Base-by-base conservation (phyloP, 1,140 invertebrate species). In the Diabrotica undecimpunctata region DNA sequence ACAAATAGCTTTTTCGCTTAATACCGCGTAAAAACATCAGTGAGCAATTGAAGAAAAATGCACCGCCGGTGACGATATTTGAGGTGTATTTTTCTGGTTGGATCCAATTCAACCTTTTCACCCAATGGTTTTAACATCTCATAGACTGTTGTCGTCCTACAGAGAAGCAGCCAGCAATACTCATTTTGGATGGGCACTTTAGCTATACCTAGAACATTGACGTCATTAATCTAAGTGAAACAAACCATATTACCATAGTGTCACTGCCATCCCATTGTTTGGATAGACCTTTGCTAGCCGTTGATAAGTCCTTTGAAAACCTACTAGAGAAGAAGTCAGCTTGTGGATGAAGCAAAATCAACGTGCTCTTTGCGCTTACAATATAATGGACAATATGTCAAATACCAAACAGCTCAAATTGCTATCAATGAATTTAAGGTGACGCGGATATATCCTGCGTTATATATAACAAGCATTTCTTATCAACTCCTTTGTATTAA, bases 181-280 rank as follows among this genome's bases (percentile, higher is more conserved):
- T 77, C 8, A 65, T 75, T 36, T 67, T 77, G 8, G 72, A 75
- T 41, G 39, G 39, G 7, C 39, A 41, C 39, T 41, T 10, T 41
- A 41, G 39, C 39, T 10, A 41, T 41, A 41, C 0, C 10, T 10
- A 41, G 39, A 41, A 41, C 39, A 64, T 73, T 73, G 2, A n/a
- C n/a, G n/a, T n/a, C n/a, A 72, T 76, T 60, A 54, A 70, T 60
- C 66, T 46, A 6, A 69, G 69, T 56, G 62, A 64, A 2, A 66
- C 62, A 56, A 80, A 74, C 62, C 54, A 38, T 7, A 11, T 5
- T 68, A 64, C 64, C 9, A 69, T 79, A 12, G 9, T 77, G 7
- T 75, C 53, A 38, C 66, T 79, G 6, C 76, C 78, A 14, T 73
- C 77, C 9, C 77, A 80, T 57, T 67, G 56, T 13, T 75, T 70